Conservation (phyloP, 2,888 invertebrate genomes). For the Pharmacophagus antenor region DNA sequence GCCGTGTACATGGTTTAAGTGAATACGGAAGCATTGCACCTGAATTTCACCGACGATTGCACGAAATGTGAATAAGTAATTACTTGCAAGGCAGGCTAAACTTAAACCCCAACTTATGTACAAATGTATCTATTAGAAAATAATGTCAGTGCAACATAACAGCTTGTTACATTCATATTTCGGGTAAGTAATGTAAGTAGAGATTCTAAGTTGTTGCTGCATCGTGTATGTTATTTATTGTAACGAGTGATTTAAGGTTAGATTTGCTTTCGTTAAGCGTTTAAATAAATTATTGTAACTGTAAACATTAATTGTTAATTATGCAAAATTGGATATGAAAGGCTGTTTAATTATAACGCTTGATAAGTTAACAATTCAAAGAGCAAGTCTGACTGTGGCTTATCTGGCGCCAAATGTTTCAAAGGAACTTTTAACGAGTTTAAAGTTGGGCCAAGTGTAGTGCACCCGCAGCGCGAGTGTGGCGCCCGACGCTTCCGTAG, state of each 20-base stretch:
- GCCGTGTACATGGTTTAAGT: conserved; percentile 69
- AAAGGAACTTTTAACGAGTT: conserved; percentile 81
- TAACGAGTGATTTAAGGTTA: no score
- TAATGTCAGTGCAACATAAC: no score
- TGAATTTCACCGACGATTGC: conserved; percentile 44
- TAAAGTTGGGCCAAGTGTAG: conserved; percentile 77
- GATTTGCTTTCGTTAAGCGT: no score
- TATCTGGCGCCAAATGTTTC: conserved; percentile 80
- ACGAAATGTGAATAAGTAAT: conserved; percentile 29
- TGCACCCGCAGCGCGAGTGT: conserved; percentile 57
- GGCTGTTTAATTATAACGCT: conserved; percentile 75
- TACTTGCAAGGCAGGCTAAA: conserved; percentile 39
- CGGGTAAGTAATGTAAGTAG: no score
- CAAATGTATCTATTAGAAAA: neutral
- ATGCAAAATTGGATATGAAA: conserved; percentile 53
- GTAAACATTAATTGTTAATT: conserved; percentile 38
- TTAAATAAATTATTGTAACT: no score
- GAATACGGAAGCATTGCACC: conserved; percentile 57
- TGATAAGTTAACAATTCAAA: conserved; percentile 77
- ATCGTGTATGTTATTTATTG: neutral
- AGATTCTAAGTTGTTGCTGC: neutral
- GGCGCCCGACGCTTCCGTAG: conserved; percentile 63
- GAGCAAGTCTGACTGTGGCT: conserved; percentile 76
- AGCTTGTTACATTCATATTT: no score
- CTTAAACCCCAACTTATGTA: neutral